A percentile compares a stretch with the other conserved stretches of the same genome.
Evolutionary conservation across 2,113 vertebrate species (phyloP).

Genomic region (Lethenteron camtschaticum): DNA sequence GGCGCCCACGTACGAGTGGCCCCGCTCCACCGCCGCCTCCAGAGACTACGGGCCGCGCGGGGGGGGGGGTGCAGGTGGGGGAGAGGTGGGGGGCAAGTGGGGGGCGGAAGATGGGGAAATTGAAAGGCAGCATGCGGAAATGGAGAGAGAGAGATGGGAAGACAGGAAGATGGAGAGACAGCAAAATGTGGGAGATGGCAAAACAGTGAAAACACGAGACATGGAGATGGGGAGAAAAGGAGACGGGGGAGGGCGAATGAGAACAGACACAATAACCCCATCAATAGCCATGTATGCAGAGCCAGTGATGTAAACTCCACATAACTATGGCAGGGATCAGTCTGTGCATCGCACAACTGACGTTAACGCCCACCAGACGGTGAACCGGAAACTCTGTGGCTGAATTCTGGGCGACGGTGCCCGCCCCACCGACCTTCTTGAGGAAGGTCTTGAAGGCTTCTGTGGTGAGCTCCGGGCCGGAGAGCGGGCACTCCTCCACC

Average conservation of each 20-base stretch:
- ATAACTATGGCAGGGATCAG: neutral
- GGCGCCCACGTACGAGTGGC: no score
- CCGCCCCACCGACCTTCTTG: neutral
- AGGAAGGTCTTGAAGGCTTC: neutral
- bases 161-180: neutral
- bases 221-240: neutral
- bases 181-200: no score
- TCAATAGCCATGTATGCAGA: neutral
- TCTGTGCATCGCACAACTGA: neutral
- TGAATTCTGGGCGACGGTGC: neutral
- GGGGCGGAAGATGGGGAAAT: neutral
- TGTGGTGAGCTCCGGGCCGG: neutral
- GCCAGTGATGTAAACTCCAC: neutral
- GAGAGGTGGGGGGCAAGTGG: neutral
- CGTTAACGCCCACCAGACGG: neutral
- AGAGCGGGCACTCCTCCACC: slow-evolving; percentile 3
- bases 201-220: no score
- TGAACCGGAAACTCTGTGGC: neutral
- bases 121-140: neutral
- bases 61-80: neutral
- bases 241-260: neutral
- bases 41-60: neutral
- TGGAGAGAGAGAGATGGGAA: neutral
- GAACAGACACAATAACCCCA: neutral
- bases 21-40: neutral